Conservation (phyloP, 2,113 vertebrate genomes). For the Boulengeromyrus knoepffleri region DNA sequence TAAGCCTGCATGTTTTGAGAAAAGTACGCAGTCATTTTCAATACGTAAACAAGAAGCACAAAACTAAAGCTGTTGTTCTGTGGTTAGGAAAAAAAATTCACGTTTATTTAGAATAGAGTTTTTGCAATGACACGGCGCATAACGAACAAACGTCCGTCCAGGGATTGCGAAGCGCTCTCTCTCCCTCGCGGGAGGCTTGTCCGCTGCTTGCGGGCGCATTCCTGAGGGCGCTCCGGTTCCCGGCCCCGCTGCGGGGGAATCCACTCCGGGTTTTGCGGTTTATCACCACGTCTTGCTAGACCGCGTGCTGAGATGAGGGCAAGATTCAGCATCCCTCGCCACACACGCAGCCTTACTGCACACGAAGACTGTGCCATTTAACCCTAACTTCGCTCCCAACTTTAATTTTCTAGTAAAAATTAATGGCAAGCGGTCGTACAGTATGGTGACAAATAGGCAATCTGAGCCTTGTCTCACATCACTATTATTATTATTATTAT, state of each 20-base stretch:
- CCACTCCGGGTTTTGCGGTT: constrained; percentile 37
- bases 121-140: neutral
- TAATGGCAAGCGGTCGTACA: neutral
- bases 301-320: constrained; percentile 35
- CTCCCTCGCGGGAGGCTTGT: neutral
- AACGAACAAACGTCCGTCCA: neutral
- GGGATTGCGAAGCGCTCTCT: neutral
- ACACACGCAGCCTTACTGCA: constrained; percentile 30
- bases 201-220: neutral
- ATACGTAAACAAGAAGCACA: neutral
- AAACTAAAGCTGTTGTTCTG: neutral
- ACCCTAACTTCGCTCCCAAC: neutral
- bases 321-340: constrained; percentile 34
- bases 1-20: neutral
- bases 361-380: constrained; percentile 9
- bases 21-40: neutral
- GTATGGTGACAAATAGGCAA: neutral
- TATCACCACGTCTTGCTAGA: constrained; percentile 15
- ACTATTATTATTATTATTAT: neutral
- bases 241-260: neutral
- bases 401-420: constrained; percentile 11
- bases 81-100: neutral
- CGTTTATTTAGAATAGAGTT: neutral
- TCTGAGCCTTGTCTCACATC: neutral
- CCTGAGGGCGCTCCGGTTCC: neutral